phyloP scores from a whole-genome alignment of 2,113 vertebrate species.

The Gracilinanus agilis region DNA sequence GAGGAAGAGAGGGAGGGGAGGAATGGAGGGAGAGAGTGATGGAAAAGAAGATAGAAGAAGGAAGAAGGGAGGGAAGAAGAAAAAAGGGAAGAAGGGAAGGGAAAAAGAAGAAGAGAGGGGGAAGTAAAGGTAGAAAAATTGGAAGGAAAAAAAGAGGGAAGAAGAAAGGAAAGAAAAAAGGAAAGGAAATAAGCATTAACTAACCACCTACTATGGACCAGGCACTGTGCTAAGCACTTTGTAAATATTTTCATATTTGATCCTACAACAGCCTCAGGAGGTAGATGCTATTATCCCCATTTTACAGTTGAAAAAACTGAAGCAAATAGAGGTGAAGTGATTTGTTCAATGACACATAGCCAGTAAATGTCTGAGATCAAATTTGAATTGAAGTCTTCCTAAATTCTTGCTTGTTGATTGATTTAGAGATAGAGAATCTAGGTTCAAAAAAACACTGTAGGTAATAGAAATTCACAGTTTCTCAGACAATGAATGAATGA shows the following conservation, averaged over 20 bases:
- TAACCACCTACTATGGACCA: background rate
- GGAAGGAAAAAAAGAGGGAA: background rate
- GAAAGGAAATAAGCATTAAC: background rate
- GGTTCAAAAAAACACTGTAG: background rate
- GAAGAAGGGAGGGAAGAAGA: background rate
- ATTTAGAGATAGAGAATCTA: background rate
- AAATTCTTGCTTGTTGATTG: background rate
- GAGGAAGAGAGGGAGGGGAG: background rate
- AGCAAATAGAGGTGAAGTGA: background rate
- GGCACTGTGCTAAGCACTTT: background rate
- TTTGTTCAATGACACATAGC: background rate
- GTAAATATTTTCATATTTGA: background rate
- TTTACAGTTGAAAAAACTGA: background rate
- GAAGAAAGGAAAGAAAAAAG: accelerated
- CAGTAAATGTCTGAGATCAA: background rate
- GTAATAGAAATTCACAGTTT: background rate
- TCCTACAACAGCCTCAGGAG: background rate
- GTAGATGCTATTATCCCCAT: background rate
- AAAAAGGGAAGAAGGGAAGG: no score
- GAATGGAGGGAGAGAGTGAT: no score
- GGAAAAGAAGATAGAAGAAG: background rate
- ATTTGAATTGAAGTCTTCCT: background rate
- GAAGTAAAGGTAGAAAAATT: background rate
- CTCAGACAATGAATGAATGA: background rate
- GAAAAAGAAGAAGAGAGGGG: no score